These are phyloP conservation scores for Sphaeramia orbicularis DNA, from an alignment of 2,797 vertebrate species.

Conservation along the genomic window DNA sequence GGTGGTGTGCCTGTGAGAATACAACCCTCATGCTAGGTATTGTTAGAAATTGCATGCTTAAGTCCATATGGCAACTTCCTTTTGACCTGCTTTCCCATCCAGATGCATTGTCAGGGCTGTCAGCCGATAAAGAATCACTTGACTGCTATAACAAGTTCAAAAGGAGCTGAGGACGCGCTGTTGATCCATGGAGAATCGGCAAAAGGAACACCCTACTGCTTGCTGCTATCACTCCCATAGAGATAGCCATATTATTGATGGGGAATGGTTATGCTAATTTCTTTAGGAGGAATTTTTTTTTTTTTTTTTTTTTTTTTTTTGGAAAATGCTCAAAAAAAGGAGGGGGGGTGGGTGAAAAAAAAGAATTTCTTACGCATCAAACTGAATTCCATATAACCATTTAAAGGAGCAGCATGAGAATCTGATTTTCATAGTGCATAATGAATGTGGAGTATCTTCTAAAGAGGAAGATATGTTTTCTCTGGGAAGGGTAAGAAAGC, in stretches of 20 bases:
- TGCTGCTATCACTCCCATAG: slow-evolving; percentile 94
- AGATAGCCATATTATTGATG: slow-evolving; percentile 96
- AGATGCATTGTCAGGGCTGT: slow-evolving; percentile 95
- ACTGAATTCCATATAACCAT: slow-evolving; percentile 89
- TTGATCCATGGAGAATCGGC: slow-evolving; percentile 96
- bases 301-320: slow-evolving; percentile 78
- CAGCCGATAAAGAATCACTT: slow-evolving; percentile 99
- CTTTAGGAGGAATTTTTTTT: slow-evolving; percentile 83
- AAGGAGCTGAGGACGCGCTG: slow-evolving; percentile 96
- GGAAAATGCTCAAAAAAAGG: slow-evolving; percentile 88
- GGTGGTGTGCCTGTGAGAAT: slow-evolving; percentile 48
- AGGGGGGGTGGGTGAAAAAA: slow-evolving; percentile 56
- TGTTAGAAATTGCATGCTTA: slow-evolving; percentile 92
- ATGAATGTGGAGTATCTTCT: slow-evolving; percentile 80
- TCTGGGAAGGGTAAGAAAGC: slow-evolving; percentile 75
- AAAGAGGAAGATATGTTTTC: slow-evolving; percentile 74
- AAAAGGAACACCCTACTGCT: slow-evolving; percentile 96
- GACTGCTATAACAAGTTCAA: slow-evolving; percentile 99
- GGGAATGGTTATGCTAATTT: slow-evolving; percentile 95
- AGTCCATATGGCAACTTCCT: slow-evolving; percentile 98
- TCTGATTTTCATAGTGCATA: slow-evolving; percentile 87
- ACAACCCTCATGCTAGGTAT: slow-evolving; percentile 83
- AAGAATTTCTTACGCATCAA: slow-evolving; percentile 91
- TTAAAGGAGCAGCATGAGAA: slow-evolving; percentile 88
- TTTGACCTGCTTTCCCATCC: slow-evolving; percentile 96